Evolutionary conservation across 2,888 invertebrate species (phyloP).

Genomic region (Acanthopleura granulata): DNA sequence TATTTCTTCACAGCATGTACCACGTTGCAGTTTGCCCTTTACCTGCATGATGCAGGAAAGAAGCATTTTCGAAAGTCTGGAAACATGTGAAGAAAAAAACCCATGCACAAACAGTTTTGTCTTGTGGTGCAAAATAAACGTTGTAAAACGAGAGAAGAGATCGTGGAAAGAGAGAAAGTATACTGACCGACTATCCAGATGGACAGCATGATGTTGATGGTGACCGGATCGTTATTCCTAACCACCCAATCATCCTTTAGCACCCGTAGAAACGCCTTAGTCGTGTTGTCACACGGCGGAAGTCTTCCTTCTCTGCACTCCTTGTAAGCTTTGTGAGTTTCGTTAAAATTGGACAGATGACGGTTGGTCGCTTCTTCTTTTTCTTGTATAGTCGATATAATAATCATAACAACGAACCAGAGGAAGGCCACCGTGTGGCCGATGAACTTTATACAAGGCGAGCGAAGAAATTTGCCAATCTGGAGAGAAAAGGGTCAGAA

Average conservation of each 20-base stretch:
- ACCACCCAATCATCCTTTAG: slow-evolving; percentile 37
- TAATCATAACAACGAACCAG: slow-evolving; percentile 55
- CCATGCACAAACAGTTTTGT: no score
- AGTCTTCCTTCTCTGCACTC: background rate
- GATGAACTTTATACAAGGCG: slow-evolving; percentile 63
- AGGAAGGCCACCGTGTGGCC: slow-evolving; percentile 62
- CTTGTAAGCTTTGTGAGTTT: background rate
- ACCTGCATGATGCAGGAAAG: no score
- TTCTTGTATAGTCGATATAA: slow-evolving; percentile 40
- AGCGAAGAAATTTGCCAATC: slow-evolving; percentile 58
- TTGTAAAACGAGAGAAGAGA: no score
- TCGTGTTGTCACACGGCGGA: background rate
- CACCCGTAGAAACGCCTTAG: background rate
- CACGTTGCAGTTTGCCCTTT: no score
- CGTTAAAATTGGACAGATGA: background rate
- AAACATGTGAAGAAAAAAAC: no score
- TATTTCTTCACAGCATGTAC: no score
- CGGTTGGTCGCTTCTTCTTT: slow-evolving; percentile 8
- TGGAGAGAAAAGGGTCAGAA: slow-evolving; percentile 26
- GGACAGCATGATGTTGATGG: slow-evolving; percentile 44
- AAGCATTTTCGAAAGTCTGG: no score
- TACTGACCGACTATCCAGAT: slow-evolving; percentile 49
- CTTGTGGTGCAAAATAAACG: no score
- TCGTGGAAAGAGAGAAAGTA: no score
- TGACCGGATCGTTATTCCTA: slow-evolving; percentile 43